Percentiles rank a stretch among this genome's conserved stretches.
These are phyloP conservation scores for Pseudotriccus pelzelni DNA, from an alignment of 2,797 vertebrate genomes.

Conservation along the genomic window DNA sequence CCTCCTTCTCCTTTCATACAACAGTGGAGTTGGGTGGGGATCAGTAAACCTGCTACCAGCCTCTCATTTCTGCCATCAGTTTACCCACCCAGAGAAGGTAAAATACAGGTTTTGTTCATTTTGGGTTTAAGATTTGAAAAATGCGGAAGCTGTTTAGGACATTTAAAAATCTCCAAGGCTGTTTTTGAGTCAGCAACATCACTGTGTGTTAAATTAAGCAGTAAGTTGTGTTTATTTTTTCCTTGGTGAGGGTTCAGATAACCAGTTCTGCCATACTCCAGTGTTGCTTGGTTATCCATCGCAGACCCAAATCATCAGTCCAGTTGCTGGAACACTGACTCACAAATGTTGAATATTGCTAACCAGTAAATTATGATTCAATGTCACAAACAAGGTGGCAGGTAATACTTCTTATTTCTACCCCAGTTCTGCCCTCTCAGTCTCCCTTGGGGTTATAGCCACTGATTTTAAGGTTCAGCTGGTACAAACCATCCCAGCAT, in stretches of 20 bases:
- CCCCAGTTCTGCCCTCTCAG: not conserved
- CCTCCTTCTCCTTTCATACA: not conserved
- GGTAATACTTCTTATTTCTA: not conserved
- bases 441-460: not conserved
- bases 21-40: not conserved
- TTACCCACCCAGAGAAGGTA: not conserved
- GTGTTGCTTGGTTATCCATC: not conserved
- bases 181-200: not conserved
- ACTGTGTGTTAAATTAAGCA: not conserved
- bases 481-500: not conserved
- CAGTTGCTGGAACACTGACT: not conserved
- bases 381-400: not conserved
- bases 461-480: not conserved
- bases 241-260: not conserved
- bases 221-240: not conserved
- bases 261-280: not conserved
- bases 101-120: not conserved
- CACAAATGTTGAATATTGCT: not conserved
- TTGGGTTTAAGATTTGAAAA: not conserved
- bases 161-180: not conserved
- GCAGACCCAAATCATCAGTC: not conserved
- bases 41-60: not conserved
- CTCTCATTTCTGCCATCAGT: not conserved
- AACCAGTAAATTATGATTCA: not conserved
- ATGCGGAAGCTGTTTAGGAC: not conserved